A percentile compares a stretch with the other conserved stretches of the same genome.
Evolutionary conservation across 2,113 vertebrate genomes (phyloP).

Genomic region (Halcyon senegalensis): DNA sequence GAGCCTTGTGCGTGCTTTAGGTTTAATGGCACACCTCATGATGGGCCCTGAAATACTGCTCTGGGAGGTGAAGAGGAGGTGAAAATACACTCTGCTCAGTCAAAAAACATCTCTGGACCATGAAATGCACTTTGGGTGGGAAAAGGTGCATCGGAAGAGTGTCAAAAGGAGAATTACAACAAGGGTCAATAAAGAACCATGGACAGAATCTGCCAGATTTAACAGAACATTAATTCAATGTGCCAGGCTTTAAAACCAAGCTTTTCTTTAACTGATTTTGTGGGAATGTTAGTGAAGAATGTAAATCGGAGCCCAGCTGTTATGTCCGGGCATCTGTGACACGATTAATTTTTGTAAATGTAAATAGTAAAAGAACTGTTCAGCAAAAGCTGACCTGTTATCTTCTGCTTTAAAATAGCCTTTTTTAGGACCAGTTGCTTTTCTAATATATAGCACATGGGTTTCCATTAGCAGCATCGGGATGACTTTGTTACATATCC

Average conservation of each 20-base stretch:
- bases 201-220: constrained; percentile 44
- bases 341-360: background rate
- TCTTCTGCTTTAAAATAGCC: background rate
- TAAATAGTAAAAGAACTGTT: background rate
- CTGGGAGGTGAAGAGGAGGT: constrained; percentile 31
- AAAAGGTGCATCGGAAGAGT: background rate
- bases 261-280: constrained; percentile 6
- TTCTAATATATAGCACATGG: background rate
- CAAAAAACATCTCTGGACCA: constrained; percentile 24
- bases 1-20: background rate
- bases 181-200: background rate
- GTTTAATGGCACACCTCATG: background rate
- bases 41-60: constrained; percentile 7
- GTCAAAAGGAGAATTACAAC: background rate
- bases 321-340: background rate
- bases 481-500: background rate
- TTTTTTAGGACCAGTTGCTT: background rate
- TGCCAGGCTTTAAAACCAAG: constrained; percentile 19
- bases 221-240: constrained; percentile 54
- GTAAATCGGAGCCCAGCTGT: background rate
- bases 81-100: background rate
- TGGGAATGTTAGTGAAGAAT: background rate
- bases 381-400: background rate
- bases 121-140: background rate
- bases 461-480: background rate